Conservation (phyloP, 2,888 invertebrate genomes). For the Trichopria drosophilae region DNA sequence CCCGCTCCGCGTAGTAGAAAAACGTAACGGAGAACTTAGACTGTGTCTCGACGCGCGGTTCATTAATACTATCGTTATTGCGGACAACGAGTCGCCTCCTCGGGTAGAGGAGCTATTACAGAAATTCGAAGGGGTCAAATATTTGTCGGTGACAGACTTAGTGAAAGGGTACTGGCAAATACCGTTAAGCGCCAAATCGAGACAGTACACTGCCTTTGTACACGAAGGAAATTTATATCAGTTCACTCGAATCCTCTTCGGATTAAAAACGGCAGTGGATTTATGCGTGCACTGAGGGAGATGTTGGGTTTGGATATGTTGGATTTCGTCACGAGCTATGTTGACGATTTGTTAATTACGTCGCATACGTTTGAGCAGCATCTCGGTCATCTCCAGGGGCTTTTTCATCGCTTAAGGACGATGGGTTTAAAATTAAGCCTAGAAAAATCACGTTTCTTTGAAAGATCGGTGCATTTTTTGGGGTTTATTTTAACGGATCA, state of each 20-base stretch:
- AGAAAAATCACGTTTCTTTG: constrained; percentile 36
- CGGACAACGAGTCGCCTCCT: constrained; percentile 3
- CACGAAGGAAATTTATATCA: too few relatives aligned
- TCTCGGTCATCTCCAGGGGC: constrained; percentile 23
- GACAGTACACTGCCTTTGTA: constrained; percentile 12
- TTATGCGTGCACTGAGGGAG: constrained; percentile 2
- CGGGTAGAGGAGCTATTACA: too few relatives aligned
- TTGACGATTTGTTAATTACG: constrained; percentile 43
- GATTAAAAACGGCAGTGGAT: constrained; percentile 4
- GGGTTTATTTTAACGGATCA: background rate
- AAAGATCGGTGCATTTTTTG: constrained; percentile 4
- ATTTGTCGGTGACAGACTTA: constrained; percentile 60
- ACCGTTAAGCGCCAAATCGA: background rate
- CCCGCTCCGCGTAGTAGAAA: constrained; percentile 6
- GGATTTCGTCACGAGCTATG: constrained; percentile 36
- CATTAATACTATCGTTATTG: constrained; percentile 7
- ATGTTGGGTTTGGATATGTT: constrained; percentile 39
- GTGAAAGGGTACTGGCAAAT: constrained; percentile 9
- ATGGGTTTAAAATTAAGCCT: constrained; percentile 38
- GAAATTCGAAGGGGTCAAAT: too few relatives aligned
- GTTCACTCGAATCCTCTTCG: constrained; percentile 1
- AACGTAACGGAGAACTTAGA: constrained; percentile 4
- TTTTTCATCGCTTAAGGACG: constrained; percentile 30
- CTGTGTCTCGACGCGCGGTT: constrained; percentile 10
- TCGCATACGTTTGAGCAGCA: constrained; percentile 36